Base-by-base conservation (phyloP, 2,797 vertebrate genomes). In the Channallabes apus region DNA sequence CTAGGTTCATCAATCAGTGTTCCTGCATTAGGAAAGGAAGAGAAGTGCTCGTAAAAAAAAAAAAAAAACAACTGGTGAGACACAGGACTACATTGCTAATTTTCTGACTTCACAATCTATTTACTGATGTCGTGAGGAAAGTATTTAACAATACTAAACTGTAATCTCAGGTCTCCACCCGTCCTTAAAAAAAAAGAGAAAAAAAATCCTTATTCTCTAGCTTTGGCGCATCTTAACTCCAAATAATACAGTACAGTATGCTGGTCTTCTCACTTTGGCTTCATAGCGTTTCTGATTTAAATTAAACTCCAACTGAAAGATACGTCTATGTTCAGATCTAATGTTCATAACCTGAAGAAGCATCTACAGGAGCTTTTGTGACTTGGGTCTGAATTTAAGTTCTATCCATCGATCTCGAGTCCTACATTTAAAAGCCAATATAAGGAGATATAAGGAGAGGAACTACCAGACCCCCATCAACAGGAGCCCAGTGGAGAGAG, bases 361-460 rank as follows among this genome's bases (percentile, higher is more conserved):
- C 11, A 14, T 27, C 5, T 27, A 41, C 38, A 41, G 38, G 5
- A 27, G 24, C 12, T 27, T 51, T 73, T 2, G 22, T 6, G 27
- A 46, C 38, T 64, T 75, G 38, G 58, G 59, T 54, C 69, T 76
- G 46, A 46, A n/a, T 32, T 73, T 29, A 64, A 24, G 59, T 46
- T 73, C 71, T 24, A 82, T 73, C 71, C 17, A 82, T 73, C 35
- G 46, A 27, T 46, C 80, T 72, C 72, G 27, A 6, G 32, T 54
- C 64, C 46, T 46, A 68, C 9, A 68, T 61, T 62, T 61, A 64
- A 46, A 65, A 58, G 67, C 41, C 20, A 11, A 41, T n/a, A 65
- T n/a, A 83, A 73, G n/a, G n/a, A n/a, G n/a, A n/a, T n/a, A n/a
- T n/a, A n/a, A n/a, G n/a, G n/a, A n/a, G n/a, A n/a, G n/a, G n/a